Base-by-base conservation (phyloP, 2,113 vertebrate genomes). In the Anguilla japonica region DNA sequence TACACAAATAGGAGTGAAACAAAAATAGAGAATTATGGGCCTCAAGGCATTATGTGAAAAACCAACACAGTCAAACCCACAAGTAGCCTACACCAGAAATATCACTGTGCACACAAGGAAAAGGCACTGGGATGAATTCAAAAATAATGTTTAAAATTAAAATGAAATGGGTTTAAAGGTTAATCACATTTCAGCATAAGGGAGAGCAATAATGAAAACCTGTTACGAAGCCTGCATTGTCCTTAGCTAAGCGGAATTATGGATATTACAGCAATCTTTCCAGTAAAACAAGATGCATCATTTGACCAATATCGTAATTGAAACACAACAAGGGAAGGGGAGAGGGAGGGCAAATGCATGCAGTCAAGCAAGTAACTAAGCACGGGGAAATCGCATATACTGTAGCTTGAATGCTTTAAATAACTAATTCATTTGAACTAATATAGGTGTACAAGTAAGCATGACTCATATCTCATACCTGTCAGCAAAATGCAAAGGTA, bases 71-170 rank as follows among this genome's bases (percentile, higher is more conserved):
- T 11, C 50, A 6, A 53, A 9, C 11, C 50, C 50, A 53, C 13
- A 14, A 34, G 34, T 34, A 34, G 34, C 8, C 1, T 53, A 53
- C 13, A 53, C 0, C 7, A 53, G 50, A 9, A 53, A 67, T 67
- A 67, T 67, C 9, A 67, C 20, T 67, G 94, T 94, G 93, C 93
- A 75, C 2, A n/a, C n/a, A 75, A 13, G 11, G 7, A 75, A 75
- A 75, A 75, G 13, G 71, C n/a, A 67, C 60, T 11, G n/a, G 26
- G 71, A 34, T 75, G n/a, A 4, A 56, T 83, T 26, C 34, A 78
- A 87, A 67, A 87, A 80, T 78, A 60, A 53, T 71, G 11, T 0
- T 22, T 50, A 18, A 71, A 83, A 26, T 78, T 78, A 40, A 80
- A 75, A 6, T 29, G 75, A 40, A 57, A 39, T 0, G 60, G 9